Evolutionary conservation across 53 echinoderm and acorn worm genomes (phyloP).

Genomic region (Apostichopus leukothele): DNA sequence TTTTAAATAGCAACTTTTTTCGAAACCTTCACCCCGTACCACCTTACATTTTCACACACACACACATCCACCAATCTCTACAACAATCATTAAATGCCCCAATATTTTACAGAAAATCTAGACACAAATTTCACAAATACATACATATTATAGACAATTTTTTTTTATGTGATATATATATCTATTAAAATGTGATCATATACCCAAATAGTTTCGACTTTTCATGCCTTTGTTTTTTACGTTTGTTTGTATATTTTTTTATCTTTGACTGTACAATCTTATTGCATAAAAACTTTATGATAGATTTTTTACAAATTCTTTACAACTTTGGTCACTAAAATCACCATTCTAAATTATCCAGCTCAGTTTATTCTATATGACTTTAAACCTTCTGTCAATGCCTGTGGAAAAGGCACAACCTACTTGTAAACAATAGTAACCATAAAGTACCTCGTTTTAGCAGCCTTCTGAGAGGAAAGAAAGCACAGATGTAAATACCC

Average conservation of each 20-base stretch:
- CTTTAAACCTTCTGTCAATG: background rate
- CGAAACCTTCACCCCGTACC: no score
- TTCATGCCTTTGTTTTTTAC: background rate
- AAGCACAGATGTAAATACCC: no score
- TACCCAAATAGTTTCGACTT: background rate
- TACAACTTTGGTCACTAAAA: conserved; percentile 44
- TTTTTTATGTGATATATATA: background rate
- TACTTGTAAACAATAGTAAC: no score
- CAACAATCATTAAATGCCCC: background rate
- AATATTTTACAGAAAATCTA: background rate
- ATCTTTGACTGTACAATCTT: conserved; percentile 23
- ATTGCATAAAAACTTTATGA: conserved; percentile 30
- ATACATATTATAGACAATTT: background rate
- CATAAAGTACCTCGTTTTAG: no score
- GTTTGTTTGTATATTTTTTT: background rate
- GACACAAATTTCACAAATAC: conserved; percentile 10
- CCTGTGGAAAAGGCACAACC: background rate
- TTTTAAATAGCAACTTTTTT: no score
- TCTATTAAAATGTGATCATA: background rate
- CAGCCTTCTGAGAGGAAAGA: no score
- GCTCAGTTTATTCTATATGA: background rate
- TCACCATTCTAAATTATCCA: conserved; percentile 32
- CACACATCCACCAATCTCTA: no score
- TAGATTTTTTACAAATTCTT: conserved; percentile 35
- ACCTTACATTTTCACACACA: no score